Evolutionary conservation across 1,140 invertebrate species (phyloP).

Genomic region (Ephestia elutella): DNA sequence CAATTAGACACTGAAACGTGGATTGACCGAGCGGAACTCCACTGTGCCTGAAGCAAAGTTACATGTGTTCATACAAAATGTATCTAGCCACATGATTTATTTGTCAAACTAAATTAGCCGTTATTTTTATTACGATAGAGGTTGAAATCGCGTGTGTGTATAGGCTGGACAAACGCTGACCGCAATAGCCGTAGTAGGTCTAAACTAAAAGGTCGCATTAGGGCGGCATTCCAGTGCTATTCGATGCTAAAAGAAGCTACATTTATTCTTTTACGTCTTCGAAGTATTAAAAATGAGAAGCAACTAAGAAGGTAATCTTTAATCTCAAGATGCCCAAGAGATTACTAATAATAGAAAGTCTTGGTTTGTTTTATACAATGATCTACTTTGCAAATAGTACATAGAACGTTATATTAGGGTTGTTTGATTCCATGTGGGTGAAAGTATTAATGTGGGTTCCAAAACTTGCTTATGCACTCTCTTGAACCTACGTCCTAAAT

Average conservation of each 20-base stretch:
- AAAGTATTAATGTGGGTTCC: too few relatives aligned
- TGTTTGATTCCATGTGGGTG: too few relatives aligned
- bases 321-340: too few relatives aligned
- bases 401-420: too few relatives aligned
- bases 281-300: too few relatives aligned
- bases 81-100: not conserved
- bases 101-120: not conserved
- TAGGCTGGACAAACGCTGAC: not conserved
- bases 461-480: too few relatives aligned
- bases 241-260: not conserved
- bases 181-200: not conserved
- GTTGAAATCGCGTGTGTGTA: not conserved
- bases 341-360: too few relatives aligned
- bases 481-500: too few relatives aligned
- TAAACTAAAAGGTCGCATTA: conserved; percentile 1
- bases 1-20: conserved; percentile 7
- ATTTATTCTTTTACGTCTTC: too few relatives aligned
- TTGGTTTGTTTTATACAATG: too few relatives aligned
- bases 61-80: not conserved
- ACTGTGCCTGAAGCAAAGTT: conserved; percentile 1
- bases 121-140: not conserved
- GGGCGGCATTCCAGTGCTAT: not conserved
- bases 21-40: conserved; percentile 6
- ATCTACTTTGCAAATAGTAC: too few relatives aligned
- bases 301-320: too few relatives aligned